phyloP scores from a whole-genome alignment of 2,797 vertebrate species.

The Fundulus diaphanus region DNA sequence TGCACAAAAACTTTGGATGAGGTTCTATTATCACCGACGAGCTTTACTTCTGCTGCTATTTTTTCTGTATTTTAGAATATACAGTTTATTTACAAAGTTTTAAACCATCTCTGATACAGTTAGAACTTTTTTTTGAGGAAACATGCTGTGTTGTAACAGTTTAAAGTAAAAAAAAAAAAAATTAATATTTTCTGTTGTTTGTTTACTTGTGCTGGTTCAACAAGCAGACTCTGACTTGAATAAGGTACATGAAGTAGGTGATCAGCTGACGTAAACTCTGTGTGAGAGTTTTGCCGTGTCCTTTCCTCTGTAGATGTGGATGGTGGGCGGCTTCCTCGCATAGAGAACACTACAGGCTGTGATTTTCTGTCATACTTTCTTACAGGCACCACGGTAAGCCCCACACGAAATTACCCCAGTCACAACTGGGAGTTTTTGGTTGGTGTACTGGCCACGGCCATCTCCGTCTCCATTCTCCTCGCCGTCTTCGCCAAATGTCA shows the following conservation, averaged over 20 bases:
- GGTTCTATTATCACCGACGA: not conserved
- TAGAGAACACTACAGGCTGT: not conserved
- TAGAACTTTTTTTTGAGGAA: not conserved
- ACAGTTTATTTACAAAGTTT: not conserved
- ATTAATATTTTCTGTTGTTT: too few relatives aligned
- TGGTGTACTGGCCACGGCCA: conserved; percentile 82
- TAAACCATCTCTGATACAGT: not conserved
- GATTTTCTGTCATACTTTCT: conserved; percentile 21
- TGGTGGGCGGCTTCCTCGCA: too few relatives aligned
- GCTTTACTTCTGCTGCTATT: too few relatives aligned
- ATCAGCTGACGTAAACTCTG: not conserved
- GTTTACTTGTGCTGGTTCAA: not conserved
- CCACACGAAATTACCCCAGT: not conserved
- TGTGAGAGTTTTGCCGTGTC: not conserved
- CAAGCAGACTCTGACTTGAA: not conserved
- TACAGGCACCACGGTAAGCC: conserved; percentile 66
- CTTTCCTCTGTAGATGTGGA: too few relatives aligned
- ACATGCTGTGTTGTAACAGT: not conserved
- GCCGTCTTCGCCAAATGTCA: conserved; percentile 89
- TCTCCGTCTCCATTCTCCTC: conserved; percentile 84
- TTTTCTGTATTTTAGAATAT: too few relatives aligned
- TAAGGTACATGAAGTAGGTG: not conserved
- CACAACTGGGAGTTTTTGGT: conserved; percentile 88
- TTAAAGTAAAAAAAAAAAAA: too few relatives aligned
- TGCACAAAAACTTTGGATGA: not conserved